A percentile compares a stretch with the other conserved stretches of the same genome.
Evolutionary conservation across 2,888 invertebrate species (phyloP).

Genomic region (Strigamia maritima): DNA sequence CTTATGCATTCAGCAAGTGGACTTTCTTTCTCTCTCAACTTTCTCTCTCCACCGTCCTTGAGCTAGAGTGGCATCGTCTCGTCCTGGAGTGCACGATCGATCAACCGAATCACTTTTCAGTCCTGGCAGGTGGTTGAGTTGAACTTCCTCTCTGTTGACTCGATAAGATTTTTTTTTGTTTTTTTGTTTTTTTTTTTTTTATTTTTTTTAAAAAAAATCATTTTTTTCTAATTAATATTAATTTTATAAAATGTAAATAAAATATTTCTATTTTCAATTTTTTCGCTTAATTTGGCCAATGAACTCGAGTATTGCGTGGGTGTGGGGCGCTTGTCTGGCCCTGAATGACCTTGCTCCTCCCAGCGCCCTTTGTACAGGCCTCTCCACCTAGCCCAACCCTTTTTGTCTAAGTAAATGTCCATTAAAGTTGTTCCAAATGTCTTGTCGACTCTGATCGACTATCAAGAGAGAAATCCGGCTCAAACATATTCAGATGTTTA

Average conservation of each 20-base stretch:
- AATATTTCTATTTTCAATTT: neutral
- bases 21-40: slow-evolving; percentile 13
- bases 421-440: neutral
- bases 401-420: slow-evolving; percentile 13
- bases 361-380: slow-evolving; percentile 14
- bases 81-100: neutral
- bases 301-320: slow-evolving; percentile 17
- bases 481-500: too few relatives aligned
- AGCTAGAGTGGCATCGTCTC: neutral
- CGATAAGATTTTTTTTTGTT: neutral
- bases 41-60: slow-evolving; percentile 12
- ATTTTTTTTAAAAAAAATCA: neutral
- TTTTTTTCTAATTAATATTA: neutral
- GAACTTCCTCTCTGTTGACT: neutral
- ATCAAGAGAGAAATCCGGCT: too few relatives aligned
- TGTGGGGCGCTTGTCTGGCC: slow-evolving; percentile 22
- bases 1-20: slow-evolving; percentile 20
- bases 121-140: slow-evolving; percentile 22
- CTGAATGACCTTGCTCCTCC: slow-evolving; percentile 26
- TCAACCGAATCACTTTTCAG: neutral
- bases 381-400: slow-evolving; percentile 22
- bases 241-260: too few relatives aligned
- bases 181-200: neutral
- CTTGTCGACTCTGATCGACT: too few relatives aligned
- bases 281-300: neutral